Percentiles rank a stretch among this genome's conserved stretches.
Evolutionary conservation across 2,888 invertebrate genomes (phyloP).

Genomic region (Pristionchus arcanus): DNA sequence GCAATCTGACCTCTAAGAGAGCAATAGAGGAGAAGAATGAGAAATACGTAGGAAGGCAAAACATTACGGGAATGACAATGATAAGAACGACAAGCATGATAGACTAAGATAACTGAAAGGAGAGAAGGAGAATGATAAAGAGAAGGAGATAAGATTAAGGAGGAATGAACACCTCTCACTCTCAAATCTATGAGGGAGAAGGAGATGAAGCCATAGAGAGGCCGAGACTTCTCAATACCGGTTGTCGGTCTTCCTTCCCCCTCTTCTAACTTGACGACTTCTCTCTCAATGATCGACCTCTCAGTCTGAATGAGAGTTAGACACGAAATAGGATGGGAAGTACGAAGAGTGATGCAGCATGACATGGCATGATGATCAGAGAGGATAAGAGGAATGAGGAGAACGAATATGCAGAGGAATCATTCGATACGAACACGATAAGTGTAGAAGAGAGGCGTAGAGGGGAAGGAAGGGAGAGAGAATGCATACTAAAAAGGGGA

Average conservation of each 20-base stretch:
- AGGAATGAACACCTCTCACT: conserved; percentile 12
- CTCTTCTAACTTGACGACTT: background rate
- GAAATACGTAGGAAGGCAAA: background rate
- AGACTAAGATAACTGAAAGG: background rate
- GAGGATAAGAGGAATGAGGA: background rate
- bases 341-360: background rate
- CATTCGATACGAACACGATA: background rate
- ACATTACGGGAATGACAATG: background rate
- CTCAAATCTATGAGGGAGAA: background rate
- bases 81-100: background rate
- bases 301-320: conserved; percentile 7
- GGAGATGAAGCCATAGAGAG: background rate
- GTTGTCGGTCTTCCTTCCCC: background rate
- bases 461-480: conserved; percentile 8
- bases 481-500: conserved; percentile 43
- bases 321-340: conserved; percentile 27
- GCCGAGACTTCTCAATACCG: background rate
- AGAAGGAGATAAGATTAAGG: conserved; percentile 4
- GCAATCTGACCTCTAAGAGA: background rate
- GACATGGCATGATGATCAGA: conserved; percentile 1
- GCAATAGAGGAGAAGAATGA: background rate
- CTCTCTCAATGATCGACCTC: conserved; percentile 25
- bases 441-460: conserved; percentile 18
- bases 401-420: background rate
- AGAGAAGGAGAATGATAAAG: conserved; percentile 8